Base-by-base conservation (phyloP, 2,888 invertebrate genomes). In the Chrysopilus asiliformis region DNA sequence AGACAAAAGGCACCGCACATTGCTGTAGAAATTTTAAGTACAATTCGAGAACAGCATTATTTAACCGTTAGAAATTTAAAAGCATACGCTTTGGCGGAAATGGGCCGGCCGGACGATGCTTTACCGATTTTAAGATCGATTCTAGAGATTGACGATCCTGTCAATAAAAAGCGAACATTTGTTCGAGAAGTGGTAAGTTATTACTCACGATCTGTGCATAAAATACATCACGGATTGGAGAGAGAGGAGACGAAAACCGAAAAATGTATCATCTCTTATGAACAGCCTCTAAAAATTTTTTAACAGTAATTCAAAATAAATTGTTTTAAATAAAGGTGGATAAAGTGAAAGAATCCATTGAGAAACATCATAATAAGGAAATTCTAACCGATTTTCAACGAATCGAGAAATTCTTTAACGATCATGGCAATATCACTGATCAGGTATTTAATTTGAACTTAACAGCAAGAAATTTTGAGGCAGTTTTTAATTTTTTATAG, bases 21-120 rank as follows among this genome's bases (percentile, higher is more conserved):
- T 28, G 77, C 80, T 0, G 45, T 83, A 18, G 83, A 85, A 63
- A 67, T 81, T 31, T 51, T 79, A 34, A 61, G 71, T 4, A 53
- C 62, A 3, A 61, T 60, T 2, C 55, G 60, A 46, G 72, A 68
- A 43, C 67, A 67, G 36, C 71, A 72, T 47, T 79, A 81, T 50
- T 71, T 80, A 4, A 76, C 76, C 4, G 54, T 79, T 8, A 69
- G 79, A 47, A 79, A 79, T 65, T 58, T 83, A 8, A 80, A 74
- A 65, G 72, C 78, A 49, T 38, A 66, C n/a, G 71, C 72, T 4
- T 66, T 78, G 29, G 62, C 71, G 9, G 66, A 72, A 3, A 49
- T 82, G 45, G 72, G 73, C 1, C 62, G 79, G 41, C 56, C 72
- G 1, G 75, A 79, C 24, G 80, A 83, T 49, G 66, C 73, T 2